Conservation (phyloP, 1,140 invertebrate genomes). For the Drosophila orosa region DNA sequence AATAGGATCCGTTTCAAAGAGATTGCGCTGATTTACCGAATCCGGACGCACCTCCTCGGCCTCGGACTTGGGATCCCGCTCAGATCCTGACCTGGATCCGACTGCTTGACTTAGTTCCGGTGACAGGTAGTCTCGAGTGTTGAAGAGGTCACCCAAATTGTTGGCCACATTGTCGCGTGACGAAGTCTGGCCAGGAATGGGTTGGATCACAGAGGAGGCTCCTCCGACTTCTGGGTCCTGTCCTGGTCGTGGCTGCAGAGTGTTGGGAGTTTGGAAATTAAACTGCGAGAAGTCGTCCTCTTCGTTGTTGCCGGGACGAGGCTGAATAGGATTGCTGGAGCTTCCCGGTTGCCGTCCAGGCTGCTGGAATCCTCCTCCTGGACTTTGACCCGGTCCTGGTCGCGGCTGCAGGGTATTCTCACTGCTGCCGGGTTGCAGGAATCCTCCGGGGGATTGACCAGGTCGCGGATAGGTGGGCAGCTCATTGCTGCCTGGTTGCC, state of each 20-base stretch:
- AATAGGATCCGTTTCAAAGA: conserved; percentile 43
- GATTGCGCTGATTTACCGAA: conserved; percentile 31
- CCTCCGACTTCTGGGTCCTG: not conserved
- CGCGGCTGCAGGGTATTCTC: conserved; percentile 12
- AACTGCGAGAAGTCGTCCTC: conserved; percentile 7
- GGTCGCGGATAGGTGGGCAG: conserved; percentile 6
- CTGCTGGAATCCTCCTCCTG: conserved; percentile 10
- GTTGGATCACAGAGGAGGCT: conserved; percentile 18
- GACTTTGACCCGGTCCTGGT: conserved; percentile 2
- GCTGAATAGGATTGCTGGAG: conserved; percentile 32
- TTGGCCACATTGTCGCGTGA: not conserved
- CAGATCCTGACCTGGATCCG: not conserved
- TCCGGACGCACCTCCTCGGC: conserved; percentile 2
- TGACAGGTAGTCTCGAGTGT: conserved; percentile 41
- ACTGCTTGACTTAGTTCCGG: conserved; percentile 4
- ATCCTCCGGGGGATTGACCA: not conserved
- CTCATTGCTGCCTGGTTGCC: not conserved
- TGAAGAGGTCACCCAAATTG: conserved; percentile 50
- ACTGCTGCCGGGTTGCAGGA: conserved; percentile 3
- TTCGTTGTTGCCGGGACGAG: conserved; percentile 33
- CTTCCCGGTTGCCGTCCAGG: conserved; percentile 1
- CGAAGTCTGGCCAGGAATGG: not conserved
- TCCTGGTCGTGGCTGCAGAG: conserved; percentile 45
- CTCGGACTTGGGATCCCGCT: conserved; percentile 34
- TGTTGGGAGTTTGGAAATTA: conserved; percentile 28